Conservation (phyloP, 2,888 invertebrate genomes). For the Eupithecia vulgata region DNA sequence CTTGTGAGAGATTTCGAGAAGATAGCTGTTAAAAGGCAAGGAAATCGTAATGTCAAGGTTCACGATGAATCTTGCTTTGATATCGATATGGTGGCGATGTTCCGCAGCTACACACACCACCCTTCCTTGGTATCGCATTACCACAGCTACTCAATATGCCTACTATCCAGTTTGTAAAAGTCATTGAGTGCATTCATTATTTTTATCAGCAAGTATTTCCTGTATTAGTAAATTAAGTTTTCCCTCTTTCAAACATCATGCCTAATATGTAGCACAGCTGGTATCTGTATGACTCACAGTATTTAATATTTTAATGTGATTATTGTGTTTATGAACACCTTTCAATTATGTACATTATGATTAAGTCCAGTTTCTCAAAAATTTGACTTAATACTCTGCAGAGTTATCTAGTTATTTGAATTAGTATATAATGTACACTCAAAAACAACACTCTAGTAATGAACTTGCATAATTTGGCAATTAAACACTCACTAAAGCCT, state of each 20-base stretch:
- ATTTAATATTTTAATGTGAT: neutral
- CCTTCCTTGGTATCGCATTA: constrained; percentile 33
- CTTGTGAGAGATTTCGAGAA: too few species aligned
- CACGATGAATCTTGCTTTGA: constrained; percentile 35
- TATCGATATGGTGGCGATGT: constrained; percentile 32
- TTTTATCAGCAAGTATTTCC: constrained; percentile 23
- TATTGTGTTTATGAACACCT: neutral
- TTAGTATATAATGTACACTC: too few species aligned
- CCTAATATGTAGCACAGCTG: neutral
- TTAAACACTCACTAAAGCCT: neutral
- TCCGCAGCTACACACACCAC: constrained; percentile 26
- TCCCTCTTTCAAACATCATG: constrained; percentile 23
- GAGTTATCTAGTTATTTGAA: too few species aligned
- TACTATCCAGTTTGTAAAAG: constrained; percentile 5
- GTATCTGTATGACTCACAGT: constrained; percentile 15
- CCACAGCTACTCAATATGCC: constrained; percentile 6
- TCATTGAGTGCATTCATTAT: constrained; percentile 4
- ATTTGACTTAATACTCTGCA: neutral
- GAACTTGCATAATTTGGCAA: neutral
- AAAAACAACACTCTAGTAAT: neutral
- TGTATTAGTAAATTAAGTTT: constrained; percentile 21
- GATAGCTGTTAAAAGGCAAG: neutral
- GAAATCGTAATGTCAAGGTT: constrained; percentile 67
- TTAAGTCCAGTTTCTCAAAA: neutral
- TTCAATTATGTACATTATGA: neutral